phyloP scores from a whole-genome alignment of 2,113 vertebrate genomes.

The Scomber colias region DNA sequence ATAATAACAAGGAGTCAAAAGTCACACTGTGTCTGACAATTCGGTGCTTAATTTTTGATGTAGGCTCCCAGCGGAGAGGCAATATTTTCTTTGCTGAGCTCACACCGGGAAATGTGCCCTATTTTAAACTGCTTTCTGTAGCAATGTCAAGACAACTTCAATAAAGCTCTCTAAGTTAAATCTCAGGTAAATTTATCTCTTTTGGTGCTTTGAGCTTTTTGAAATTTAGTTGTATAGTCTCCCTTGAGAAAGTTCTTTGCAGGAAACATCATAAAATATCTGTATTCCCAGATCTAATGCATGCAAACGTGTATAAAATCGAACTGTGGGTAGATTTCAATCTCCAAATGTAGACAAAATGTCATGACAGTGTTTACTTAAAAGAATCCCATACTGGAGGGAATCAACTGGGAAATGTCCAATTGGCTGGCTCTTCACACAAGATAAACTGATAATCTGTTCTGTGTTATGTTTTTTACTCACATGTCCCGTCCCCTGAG shows the following conservation, averaged over 20 bases:
- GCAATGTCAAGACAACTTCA: conserved; percentile 6
- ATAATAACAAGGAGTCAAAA: not conserved
- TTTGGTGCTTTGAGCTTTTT: not conserved
- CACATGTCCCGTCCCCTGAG: conserved; percentile 10
- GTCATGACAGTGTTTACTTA: not conserved
- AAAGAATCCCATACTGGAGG: conserved; percentile 20
- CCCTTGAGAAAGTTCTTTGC: not conserved
- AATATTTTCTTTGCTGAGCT: conserved; percentile 21
- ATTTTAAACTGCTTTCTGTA: conserved; percentile 15
- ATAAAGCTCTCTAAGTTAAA: not conserved
- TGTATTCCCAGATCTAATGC: conserved; percentile 5
- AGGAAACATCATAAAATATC: not conserved
- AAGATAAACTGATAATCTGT: conserved; percentile 50
- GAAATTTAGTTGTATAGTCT: not conserved
- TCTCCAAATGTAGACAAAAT: conserved; percentile 33
- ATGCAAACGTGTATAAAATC: not conserved
- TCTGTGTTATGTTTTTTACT: conserved; percentile 52
- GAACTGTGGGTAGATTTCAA: not conserved
- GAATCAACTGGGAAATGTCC: conserved; percentile 51
- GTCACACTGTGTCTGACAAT: not conserved
- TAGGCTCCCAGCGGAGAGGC: not conserved
- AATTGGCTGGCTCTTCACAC: conserved; percentile 60
- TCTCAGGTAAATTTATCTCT: conserved; percentile 14
- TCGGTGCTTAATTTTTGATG: conserved; percentile 7
- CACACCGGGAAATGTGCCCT: conserved; percentile 8